phyloP scores from a whole-genome alignment of 2,888 invertebrate species.

The Dromius quadrimaculatus region DNA sequence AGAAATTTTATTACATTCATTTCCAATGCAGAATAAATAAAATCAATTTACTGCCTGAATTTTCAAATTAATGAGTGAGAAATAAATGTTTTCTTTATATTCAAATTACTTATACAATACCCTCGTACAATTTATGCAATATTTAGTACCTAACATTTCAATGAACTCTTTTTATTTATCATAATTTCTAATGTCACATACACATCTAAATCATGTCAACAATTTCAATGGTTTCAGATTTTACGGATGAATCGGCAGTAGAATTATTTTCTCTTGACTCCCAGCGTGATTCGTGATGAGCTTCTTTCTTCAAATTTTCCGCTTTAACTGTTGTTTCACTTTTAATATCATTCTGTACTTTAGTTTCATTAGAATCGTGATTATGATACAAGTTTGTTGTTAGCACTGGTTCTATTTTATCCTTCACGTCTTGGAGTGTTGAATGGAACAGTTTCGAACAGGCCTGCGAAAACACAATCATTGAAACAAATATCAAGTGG shows the following conservation, averaged over 20 bases:
- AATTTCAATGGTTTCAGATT: slow-evolving; percentile 32
- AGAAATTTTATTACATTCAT: too few relatives aligned
- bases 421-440: slow-evolving; percentile 73
- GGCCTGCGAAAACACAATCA: too few relatives aligned
- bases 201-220: slow-evolving; percentile 36
- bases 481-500: too few relatives aligned
- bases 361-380: slow-evolving; percentile 59
- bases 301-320: slow-evolving; percentile 31
- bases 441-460: slow-evolving; percentile 78
- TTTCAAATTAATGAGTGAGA: too few relatives aligned
- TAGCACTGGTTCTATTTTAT: slow-evolving; percentile 72
- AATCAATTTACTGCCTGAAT: too few relatives aligned
- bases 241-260: neutral
- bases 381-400: slow-evolving; percentile 61
- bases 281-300: slow-evolving; percentile 42
- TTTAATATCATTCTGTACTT: slow-evolving; percentile 58
- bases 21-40: too few relatives aligned
- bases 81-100: too few relatives aligned
- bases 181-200: too few relatives aligned
- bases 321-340: slow-evolving; percentile 55
- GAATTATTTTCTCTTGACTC: slow-evolving; percentile 21
- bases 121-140: too few relatives aligned
- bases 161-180: too few relatives aligned
- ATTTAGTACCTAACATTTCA: too few relatives aligned
- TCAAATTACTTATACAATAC: too few relatives aligned